These are phyloP conservation scores for Bombylius major DNA, from an alignment of 2,888 invertebrate genomes.

Conservation along the genomic window DNA sequence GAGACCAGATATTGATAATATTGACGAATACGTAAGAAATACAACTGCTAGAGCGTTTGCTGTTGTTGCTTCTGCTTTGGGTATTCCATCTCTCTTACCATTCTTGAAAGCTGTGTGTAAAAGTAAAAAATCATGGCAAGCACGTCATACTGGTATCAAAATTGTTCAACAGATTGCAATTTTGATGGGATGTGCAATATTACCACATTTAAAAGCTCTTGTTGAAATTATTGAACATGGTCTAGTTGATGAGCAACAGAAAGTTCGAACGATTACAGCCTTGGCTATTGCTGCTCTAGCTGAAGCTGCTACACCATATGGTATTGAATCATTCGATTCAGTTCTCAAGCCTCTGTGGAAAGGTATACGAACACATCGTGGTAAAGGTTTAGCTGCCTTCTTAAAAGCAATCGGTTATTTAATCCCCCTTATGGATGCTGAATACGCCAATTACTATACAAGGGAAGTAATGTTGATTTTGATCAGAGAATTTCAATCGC, in stretches of 20 bases:
- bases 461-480: slow-evolving; percentile 87
- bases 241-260: slow-evolving; percentile 96
- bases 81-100: slow-evolving; percentile 90
- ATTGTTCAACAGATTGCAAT: slow-evolving; percentile 99
- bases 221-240: slow-evolving; percentile 99
- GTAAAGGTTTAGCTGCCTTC: slow-evolving; percentile 96
- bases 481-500: slow-evolving; percentile 98
- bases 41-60: slow-evolving; percentile 99
- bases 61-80: slow-evolving; percentile 98
- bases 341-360: slow-evolving; percentile 99
- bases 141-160: slow-evolving; percentile 94
- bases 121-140: slow-evolving; percentile 99
- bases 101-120: slow-evolving; percentile 98
- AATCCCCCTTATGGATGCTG: slow-evolving; percentile 99
- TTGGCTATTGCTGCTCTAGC: slow-evolving; percentile 95
- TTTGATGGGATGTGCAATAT: slow-evolving; percentile 97
- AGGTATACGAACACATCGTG: slow-evolving; percentile 84
- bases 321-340: slow-evolving; percentile 99
- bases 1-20: slow-evolving; percentile 99
- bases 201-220: slow-evolving; percentile 93
- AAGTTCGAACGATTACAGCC: slow-evolving; percentile 95
- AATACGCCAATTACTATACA: slow-evolving; percentile 99
- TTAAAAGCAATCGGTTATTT: slow-evolving; percentile 98
- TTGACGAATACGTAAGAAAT: slow-evolving; percentile 98
- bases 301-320: slow-evolving; percentile 98